Conservation (phyloP, 1,140 invertebrate species). For the Formica selysi region DNA sequence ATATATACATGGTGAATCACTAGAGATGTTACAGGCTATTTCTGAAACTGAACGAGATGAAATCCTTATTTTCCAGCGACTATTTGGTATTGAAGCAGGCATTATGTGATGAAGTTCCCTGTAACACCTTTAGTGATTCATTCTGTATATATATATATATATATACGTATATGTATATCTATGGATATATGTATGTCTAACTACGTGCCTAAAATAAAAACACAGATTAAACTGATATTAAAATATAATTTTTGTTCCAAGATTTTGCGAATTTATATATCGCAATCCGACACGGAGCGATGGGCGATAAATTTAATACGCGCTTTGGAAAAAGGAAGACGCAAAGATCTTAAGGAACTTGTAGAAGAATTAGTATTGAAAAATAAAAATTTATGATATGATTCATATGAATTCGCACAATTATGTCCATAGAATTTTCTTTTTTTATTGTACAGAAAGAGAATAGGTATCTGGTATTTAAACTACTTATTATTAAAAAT, state of each 20-base stretch:
- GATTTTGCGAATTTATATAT: conserved; percentile 78
- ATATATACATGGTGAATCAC: background rate
- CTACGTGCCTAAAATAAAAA: conserved; percentile 32
- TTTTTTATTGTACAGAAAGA: conserved; percentile 26
- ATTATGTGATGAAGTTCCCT: too few species aligned
- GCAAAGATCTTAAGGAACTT: conserved; percentile 80
- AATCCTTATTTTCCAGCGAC: too few species aligned
- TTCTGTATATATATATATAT: too few species aligned
- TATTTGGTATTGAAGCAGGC: too few species aligned
- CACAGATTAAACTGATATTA: conserved; percentile 18
- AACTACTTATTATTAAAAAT: background rate
- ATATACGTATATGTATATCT: too few species aligned
- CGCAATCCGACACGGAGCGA: conserved; percentile 54
- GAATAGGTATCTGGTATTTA: conserved; percentile 55
- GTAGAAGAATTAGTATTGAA: conserved; percentile 73
- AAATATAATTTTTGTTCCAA: conserved; percentile 69
- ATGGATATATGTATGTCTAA: conserved; percentile 24
- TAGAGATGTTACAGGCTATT: too few species aligned
- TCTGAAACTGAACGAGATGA: too few species aligned
- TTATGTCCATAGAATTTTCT: background rate
- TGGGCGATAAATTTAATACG: conserved; percentile 79
- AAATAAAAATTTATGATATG: conserved; percentile 36
- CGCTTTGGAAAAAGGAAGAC: conserved; percentile 78
- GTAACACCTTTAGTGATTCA: too few species aligned
- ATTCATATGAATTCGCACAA: conserved; percentile 17